These are phyloP conservation scores for Streptopelia turtur DNA, from an alignment of 2,797 vertebrate species.

Conservation along the genomic window DNA sequence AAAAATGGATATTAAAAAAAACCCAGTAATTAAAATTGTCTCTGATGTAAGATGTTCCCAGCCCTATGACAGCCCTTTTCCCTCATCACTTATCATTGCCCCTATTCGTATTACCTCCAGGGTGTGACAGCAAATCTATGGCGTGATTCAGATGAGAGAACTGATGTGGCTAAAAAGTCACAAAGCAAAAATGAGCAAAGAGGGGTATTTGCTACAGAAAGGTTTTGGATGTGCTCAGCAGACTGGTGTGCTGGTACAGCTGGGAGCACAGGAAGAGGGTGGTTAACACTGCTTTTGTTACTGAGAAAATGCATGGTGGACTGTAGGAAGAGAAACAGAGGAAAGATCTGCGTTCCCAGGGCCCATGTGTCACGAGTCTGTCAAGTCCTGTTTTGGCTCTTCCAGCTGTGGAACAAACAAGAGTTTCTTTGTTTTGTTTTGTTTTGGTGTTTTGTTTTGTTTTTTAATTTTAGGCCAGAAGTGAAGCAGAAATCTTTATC, in stretches of 20 bases:
- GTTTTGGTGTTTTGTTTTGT: too few relatives aligned
- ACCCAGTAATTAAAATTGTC: background rate
- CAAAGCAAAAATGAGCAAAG: background rate
- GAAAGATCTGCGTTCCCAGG: background rate
- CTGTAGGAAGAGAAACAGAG: background rate
- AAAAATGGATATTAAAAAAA: background rate
- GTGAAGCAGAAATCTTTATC: background rate
- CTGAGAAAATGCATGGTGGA: background rate
- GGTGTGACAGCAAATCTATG: background rate
- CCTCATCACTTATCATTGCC: background rate
- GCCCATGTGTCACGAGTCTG: background rate
- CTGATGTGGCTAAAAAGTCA: background rate
- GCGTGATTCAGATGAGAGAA: background rate
- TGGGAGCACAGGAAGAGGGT: background rate
- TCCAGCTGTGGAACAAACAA: background rate
- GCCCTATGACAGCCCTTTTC: background rate
- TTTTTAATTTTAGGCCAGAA: background rate
- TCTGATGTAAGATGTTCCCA: background rate
- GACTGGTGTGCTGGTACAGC: background rate
- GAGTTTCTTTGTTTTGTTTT: background rate
- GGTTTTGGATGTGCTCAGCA: background rate
- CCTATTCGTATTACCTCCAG: rapidly evolving
- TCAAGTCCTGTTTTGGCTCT: background rate
- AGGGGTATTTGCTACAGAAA: background rate
- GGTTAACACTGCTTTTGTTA: background rate